These are phyloP conservation scores for Sebastes kiyomatsui DNA, from an alignment of 2,797 vertebrate genomes.

Conservation along the genomic window DNA sequence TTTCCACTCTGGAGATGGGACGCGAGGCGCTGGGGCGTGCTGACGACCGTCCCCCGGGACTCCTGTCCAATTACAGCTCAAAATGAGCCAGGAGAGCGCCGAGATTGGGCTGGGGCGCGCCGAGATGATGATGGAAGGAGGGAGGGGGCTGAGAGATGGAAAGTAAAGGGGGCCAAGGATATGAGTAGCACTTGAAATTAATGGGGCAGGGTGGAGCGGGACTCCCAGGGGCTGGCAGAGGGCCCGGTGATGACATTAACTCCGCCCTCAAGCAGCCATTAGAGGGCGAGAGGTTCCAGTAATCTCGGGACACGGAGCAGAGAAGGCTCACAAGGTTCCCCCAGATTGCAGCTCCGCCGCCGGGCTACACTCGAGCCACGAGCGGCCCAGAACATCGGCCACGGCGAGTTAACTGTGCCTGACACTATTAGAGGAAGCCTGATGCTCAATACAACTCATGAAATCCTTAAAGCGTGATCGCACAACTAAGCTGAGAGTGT, in stretches of 20 bases:
- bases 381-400: neutral
- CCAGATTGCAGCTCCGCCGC: neutral
- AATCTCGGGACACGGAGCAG: constrained; percentile 53
- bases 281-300: constrained; percentile 56
- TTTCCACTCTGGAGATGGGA: constrained; percentile 63
- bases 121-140: constrained; percentile 53
- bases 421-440: constrained; percentile 30
- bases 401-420: constrained; percentile 36
- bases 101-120: constrained; percentile 71
- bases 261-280: constrained; percentile 68
- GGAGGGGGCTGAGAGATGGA: constrained; percentile 41
- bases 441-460: neutral
- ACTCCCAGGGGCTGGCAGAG: constrained; percentile 39
- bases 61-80: constrained; percentile 80
- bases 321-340: neutral
- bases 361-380: neutral
- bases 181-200: constrained; percentile 77
- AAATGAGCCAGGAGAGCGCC: constrained; percentile 74
- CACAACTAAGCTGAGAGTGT: constrained; percentile 18
- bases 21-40: constrained; percentile 69
- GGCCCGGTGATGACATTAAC: constrained; percentile 60
- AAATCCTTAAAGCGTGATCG: constrained; percentile 8
- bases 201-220: constrained; percentile 70
- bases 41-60: constrained; percentile 63
- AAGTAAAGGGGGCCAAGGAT: constrained; percentile 39